Conservation (phyloP, 37 sponge, comb jelly and placozoan genomes). For the Haliclona indistincta region DNA sequence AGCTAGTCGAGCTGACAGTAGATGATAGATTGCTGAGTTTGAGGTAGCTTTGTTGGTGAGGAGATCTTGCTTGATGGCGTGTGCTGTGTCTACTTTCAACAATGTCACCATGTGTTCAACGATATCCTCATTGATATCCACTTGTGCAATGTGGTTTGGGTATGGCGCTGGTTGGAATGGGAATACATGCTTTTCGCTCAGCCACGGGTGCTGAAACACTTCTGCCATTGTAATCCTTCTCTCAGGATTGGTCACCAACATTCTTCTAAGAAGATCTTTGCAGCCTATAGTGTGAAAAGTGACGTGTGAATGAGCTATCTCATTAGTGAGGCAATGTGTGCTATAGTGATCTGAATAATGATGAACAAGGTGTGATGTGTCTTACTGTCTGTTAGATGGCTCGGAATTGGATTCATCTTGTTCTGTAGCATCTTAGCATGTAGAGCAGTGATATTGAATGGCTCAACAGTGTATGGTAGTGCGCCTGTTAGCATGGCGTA, state of each 20-base stretch:
- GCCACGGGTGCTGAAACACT: conserved; percentile 84
- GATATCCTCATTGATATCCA: conserved; percentile 63
- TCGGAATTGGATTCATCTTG: conserved; percentile 96
- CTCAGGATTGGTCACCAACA: conserved; percentile 76
- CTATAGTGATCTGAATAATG: neutral
- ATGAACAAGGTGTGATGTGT: neutral
- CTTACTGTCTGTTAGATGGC: conserved; percentile 67
- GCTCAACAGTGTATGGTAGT: conserved; percentile 94
- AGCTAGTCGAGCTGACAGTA: conserved; percentile 49
- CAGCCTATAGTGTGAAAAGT: too few species aligned
- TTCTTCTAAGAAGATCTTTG: conserved; percentile 68
- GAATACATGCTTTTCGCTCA: conserved; percentile 43
- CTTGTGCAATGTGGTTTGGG: conserved; percentile 45
- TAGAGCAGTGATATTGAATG: conserved; percentile 92
- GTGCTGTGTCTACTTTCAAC: conserved; percentile 34
- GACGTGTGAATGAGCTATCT: neutral
- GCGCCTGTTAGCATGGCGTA: conserved; percentile 98
- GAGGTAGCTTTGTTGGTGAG: conserved; percentile 25
- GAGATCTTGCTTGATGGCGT: conserved; percentile 34
- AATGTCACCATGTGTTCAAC: conserved; percentile 71
- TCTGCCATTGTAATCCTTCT: conserved; percentile 78
- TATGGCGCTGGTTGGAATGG: conserved; percentile 67
- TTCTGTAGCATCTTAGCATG: conserved; percentile 97
- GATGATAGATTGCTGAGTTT: conserved; percentile 58
- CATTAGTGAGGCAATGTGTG: neutral